Percentiles rank a stretch among this genome's conserved stretches.
These are phyloP conservation scores for Taurulus bubalis DNA, from an alignment of 2,113 vertebrate species.

Conservation along the genomic window DNA sequence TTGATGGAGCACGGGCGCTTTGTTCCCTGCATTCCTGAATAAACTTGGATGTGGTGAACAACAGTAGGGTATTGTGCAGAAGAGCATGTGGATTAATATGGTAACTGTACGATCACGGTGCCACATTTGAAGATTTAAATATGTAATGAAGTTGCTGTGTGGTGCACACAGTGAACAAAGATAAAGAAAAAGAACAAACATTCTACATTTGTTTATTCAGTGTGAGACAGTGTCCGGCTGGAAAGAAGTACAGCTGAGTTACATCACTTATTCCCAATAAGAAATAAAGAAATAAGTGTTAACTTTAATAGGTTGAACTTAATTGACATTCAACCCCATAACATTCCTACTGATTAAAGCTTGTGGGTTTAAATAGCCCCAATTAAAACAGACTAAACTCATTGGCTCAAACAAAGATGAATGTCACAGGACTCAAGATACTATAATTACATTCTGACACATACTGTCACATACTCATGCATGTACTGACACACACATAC, in stretches of 20 bases:
- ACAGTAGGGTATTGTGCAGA: neutral
- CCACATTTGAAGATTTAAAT: neutral
- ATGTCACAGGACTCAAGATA: neutral
- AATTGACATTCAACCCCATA: neutral
- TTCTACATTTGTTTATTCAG: neutral
- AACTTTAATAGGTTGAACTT: neutral
- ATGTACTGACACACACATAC: neutral
- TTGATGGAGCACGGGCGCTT: neutral
- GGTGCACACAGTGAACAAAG: neutral
- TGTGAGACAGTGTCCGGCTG: neutral
- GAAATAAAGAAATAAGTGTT: neutral
- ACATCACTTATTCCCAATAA: neutral
- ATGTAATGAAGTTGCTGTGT: neutral
- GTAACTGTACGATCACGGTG: neutral
- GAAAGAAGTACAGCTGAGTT: neutral
- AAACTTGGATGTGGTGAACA: neutral
- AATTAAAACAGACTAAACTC: constrained; percentile 4
- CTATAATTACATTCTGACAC: neutral
- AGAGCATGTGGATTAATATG: neutral
- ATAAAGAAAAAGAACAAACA: neutral
- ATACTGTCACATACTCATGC: neutral
- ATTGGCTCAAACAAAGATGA: neutral
- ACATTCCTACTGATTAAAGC: neutral
- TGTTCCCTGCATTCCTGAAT: neutral
- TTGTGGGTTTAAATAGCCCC: neutral